A percentile compares a stretch with the other conserved stretches of the same genome.
Evolutionary conservation across 2,113 vertebrate genomes (phyloP).

Genomic region (Narcine bancroftii): DNA sequence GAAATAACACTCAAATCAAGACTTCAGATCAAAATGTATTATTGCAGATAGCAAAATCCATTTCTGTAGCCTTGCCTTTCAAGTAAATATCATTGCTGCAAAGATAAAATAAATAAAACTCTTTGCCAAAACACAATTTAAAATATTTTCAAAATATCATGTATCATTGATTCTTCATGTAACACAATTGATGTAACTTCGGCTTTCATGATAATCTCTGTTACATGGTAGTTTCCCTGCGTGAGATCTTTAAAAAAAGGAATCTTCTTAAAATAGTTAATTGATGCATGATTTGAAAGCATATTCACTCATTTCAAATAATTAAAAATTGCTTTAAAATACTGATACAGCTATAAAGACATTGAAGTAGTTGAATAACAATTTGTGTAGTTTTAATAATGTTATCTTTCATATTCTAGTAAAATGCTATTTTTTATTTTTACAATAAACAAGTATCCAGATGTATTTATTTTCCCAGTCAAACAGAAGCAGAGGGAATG

Average conservation of each 20-base stretch:
- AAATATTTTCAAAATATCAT: neutral
- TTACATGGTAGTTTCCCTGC: neutral
- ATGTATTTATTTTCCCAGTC: neutral
- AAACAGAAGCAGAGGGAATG: neutral
- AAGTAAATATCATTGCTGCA: neutral
- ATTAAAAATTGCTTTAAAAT: neutral
- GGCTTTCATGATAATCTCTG: slow-evolving; percentile 4
- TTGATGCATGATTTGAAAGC: slow-evolving; percentile 13
- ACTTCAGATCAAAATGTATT: neutral
- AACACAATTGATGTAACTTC: neutral
- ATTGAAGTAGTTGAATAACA: slow-evolving; percentile 10
- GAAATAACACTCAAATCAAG: neutral
- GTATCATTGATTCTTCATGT: neutral
- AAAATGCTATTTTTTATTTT: neutral
- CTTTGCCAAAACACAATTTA: neutral
- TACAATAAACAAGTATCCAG: neutral
- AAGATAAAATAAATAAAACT: slow-evolving; percentile 12
- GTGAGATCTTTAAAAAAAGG: neutral
- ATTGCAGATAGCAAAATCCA: neutral
- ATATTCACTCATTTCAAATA: neutral
- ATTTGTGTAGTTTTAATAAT: neutral
- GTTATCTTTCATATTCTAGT: neutral
- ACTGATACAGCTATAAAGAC: neutral
- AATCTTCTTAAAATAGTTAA: neutral
- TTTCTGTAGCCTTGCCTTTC: slow-evolving; percentile 18